Evolutionary conservation across 2,797 vertebrate genomes (phyloP), one percentile per base, ranked within the genome.

Genomic region (Cirrhinus mrigala): DNA sequence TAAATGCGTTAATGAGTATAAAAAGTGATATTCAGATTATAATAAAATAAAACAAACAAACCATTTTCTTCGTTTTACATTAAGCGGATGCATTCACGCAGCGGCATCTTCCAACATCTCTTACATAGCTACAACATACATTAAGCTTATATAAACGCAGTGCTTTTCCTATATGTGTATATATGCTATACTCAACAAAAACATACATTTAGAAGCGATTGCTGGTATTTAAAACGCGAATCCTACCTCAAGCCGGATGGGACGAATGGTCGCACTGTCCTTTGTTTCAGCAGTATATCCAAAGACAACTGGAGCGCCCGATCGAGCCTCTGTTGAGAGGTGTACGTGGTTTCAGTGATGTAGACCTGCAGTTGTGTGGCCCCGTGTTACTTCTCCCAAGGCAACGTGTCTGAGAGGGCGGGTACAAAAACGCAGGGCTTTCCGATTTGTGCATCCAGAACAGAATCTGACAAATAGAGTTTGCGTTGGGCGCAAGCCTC

Each of bases 401-500:
- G 94, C 94, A 96, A 96, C 95, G 95, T 96, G 95, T 96, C 95
- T 94, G 92, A 46, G 89, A 2, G 91, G 95, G 95, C 93, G 95
- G 93, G 93, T 37, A 11, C 78, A 81, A 74, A 29, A 75, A 8
- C 33, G 22, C 40, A 29, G 87, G 24, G 75, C 89, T 15, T 86
- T 89, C 85, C 86, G 54, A 95, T 95, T 95, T 8, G 95, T 86
- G 87, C 76, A 77, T 48, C 81, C 0, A 4, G 22, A 81, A 33
- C 10, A 5, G 4, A 9, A 66, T 12, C 88, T 12, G 93, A 89
- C 95, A 9, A 96, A 95, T 95, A 62, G 79, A 78, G 80, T 22
- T 3, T 33, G 18, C 11, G 60, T 40, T 62, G 56, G 40, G 37
- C 79, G 71, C 84, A 88, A 81, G 88, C 90, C 33, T 27, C 79